Conservation (phyloP, 2,797 vertebrate genomes). For the Yasuhikotakia modesta region DNA sequence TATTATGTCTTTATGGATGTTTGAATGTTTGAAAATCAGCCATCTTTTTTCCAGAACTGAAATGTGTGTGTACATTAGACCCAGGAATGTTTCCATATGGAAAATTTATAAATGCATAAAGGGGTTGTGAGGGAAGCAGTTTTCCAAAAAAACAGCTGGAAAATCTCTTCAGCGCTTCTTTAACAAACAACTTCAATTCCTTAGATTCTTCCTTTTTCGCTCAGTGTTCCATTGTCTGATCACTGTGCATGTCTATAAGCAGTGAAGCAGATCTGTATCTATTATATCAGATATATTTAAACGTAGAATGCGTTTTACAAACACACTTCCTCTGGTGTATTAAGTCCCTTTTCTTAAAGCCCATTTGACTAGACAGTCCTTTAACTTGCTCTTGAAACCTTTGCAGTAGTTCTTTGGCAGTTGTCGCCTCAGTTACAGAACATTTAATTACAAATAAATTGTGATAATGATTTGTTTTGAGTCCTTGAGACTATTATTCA, state of each 20-base stretch:
- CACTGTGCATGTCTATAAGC: neutral
- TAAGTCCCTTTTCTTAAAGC: neutral
- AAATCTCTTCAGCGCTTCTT: slow-evolving; percentile 57
- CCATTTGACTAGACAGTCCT: neutral
- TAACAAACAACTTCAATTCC: slow-evolving; percentile 52
- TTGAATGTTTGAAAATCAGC: neutral
- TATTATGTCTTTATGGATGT: neutral
- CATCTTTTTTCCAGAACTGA: slow-evolving; percentile 11
- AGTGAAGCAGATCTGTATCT: slow-evolving; percentile 1
- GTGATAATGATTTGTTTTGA: neutral
- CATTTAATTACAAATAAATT: neutral
- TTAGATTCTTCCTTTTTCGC: slow-evolving; percentile 46
- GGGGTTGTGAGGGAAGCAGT: slow-evolving; percentile 36
- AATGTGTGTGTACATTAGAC: slow-evolving; percentile 42
- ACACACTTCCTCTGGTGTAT: neutral
- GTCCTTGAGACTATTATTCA: neutral
- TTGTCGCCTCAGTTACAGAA: neutral
- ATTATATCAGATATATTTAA: slow-evolving; percentile 5
- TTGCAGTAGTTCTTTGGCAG: neutral
- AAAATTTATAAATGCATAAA: slow-evolving; percentile 55
- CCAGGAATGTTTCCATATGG: slow-evolving; percentile 58
- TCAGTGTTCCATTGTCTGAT: slow-evolving; percentile 36
- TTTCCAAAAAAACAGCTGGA: slow-evolving; percentile 58
- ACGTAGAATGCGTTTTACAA: neutral
- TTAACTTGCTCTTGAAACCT: neutral